These are phyloP conservation scores for Heliornis fulica DNA, from an alignment of 2,113 vertebrate genomes.

Conservation along the genomic window DNA sequence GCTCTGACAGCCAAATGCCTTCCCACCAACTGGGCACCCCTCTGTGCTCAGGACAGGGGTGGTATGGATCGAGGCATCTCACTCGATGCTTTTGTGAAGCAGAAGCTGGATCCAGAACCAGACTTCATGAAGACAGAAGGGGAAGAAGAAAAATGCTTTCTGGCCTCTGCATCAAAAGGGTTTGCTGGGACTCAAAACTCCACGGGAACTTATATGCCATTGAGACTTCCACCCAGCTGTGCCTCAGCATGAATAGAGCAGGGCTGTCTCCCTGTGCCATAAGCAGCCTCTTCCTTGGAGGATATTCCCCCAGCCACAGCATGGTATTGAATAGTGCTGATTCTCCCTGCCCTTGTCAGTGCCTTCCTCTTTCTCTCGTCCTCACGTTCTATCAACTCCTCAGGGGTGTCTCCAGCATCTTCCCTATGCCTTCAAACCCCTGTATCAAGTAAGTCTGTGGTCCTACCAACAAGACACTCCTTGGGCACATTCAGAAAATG, in stretches of 20 bases:
- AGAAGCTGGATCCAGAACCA: neutral
- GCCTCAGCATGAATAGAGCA: neutral
- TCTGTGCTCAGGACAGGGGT: neutral
- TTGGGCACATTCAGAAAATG: neutral
- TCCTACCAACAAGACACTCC: neutral
- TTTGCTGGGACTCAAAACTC: neutral
- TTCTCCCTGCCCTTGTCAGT: neutral
- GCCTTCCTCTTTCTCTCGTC: neutral
- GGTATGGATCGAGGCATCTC: neutral
- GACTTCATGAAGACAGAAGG: neutral
- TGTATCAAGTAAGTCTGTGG: neutral
- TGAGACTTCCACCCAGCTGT: neutral
- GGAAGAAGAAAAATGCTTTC: neutral
- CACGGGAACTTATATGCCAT: neutral
- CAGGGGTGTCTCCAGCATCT: neutral
- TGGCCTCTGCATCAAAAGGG: neutral
- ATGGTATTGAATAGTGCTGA: neutral
- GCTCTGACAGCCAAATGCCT: neutral
- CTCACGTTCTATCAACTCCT: neutral
- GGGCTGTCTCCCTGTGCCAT: neutral
- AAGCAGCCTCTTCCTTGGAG: neutral
- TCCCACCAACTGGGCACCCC: neutral
- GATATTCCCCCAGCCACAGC: rapidly evolving
- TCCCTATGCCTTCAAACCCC: neutral
- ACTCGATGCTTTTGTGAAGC: neutral